Conservation (phyloP, 1,140 invertebrate species). For the Eupeodes corollae region DNA sequence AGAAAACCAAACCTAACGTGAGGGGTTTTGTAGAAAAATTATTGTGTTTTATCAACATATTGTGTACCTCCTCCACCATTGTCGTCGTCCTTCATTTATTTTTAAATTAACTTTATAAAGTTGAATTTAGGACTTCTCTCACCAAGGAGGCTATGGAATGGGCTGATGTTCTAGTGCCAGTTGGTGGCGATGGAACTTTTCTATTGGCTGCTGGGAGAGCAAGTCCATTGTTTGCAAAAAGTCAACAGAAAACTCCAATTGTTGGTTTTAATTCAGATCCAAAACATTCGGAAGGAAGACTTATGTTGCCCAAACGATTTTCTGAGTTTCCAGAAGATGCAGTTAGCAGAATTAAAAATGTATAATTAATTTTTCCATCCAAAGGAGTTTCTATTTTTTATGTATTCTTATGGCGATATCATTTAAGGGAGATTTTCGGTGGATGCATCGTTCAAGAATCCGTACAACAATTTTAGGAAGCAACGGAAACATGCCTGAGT, state of each 20-base stretch:
- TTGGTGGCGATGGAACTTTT: slow-evolving; percentile 97
- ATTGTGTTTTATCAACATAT: neutral
- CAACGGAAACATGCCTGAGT: slow-evolving; percentile 30
- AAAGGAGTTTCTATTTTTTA: slow-evolving; percentile 1
- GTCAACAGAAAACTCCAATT: slow-evolving; percentile 64
- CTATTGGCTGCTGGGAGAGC: slow-evolving; percentile 71
- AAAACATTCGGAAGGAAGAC: slow-evolving; percentile 78
- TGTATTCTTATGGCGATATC: slow-evolving; percentile 17
- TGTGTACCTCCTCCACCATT: neutral
- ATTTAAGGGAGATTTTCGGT: slow-evolving; percentile 69
- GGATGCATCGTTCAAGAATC: slow-evolving; percentile 77
- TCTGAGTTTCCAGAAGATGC: slow-evolving; percentile 55
- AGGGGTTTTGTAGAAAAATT: neutral
- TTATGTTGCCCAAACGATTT: slow-evolving; percentile 75
- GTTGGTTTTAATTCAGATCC: slow-evolving; percentile 98
- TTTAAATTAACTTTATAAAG: slow-evolving; percentile 13
- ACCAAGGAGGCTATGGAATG: slow-evolving; percentile 68
- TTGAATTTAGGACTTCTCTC: slow-evolving; percentile 41
- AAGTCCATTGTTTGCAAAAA: slow-evolving; percentile 36
- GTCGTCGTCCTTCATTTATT: neutral
- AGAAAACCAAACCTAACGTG: neutral
- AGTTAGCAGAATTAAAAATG: slow-evolving; percentile 56
- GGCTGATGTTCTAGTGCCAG: slow-evolving; percentile 90
- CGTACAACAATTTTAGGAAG: slow-evolving; percentile 71
- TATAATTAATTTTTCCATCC: slow-evolving; percentile 17